Conservation (phyloP, 2,888 invertebrate species). For the Yponomeuta cagnagella region DNA sequence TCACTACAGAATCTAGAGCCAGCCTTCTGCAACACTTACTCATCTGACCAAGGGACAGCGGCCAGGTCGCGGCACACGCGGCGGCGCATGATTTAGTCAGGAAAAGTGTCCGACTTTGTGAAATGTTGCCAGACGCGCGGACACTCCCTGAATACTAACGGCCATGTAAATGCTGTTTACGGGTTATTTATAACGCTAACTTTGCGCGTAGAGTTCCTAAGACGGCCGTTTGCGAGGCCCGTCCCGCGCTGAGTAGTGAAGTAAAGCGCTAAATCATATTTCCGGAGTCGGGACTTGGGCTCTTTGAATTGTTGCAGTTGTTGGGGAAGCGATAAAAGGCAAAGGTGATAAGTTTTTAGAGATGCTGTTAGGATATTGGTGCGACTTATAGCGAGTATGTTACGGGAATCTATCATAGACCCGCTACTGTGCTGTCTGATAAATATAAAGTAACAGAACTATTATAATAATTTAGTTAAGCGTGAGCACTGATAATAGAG, state of each 20-base stretch:
- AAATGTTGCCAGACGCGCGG: constrained; percentile 23
- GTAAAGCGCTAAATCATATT: constrained; percentile 14
- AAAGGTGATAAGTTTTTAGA: too few species aligned
- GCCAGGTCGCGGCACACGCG: constrained; percentile 22
- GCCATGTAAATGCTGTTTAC: constrained; percentile 17
- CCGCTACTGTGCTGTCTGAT: too few species aligned
- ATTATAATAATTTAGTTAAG: too few species aligned
- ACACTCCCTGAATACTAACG: constrained; percentile 23
- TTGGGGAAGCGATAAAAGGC: background rate
- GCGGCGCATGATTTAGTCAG: constrained; percentile 24
- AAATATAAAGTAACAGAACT: too few species aligned
- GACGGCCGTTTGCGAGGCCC: constrained; percentile 8
- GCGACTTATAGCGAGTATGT: background rate
- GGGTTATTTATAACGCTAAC: constrained; percentile 16
- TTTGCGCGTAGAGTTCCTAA: constrained; percentile 10
- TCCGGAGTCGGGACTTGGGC: background rate
- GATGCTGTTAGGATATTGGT: background rate
- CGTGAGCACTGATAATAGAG: too few species aligned
- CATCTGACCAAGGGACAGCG: constrained; percentile 17
- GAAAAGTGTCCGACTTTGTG: constrained; percentile 23
- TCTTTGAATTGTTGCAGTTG: background rate
- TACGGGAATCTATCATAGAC: too few species aligned
- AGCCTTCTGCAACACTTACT: background rate
- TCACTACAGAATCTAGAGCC: background rate
- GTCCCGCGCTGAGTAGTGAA: background rate